Evolutionary conservation across 2,797 vertebrate species (phyloP).

Genomic region (Phrynocephalus forsythii): DNA sequence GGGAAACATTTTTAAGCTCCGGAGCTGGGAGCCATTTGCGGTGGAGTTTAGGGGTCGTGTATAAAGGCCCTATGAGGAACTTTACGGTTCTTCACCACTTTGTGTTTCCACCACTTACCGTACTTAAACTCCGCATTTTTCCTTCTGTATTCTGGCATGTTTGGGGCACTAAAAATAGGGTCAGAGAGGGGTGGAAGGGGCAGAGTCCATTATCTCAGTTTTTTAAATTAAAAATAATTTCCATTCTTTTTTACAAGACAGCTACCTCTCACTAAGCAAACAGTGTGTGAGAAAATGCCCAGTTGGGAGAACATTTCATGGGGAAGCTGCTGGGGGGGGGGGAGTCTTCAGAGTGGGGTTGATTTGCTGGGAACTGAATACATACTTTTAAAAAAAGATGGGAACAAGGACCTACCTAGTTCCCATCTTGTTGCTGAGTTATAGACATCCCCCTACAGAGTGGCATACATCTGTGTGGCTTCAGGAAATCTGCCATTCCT

Average conservation of each 20-base stretch:
- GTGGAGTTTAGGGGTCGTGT: too few species aligned
- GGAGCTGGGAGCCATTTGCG: too few species aligned
- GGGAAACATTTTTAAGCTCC: too few species aligned
- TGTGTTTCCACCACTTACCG: neutral
- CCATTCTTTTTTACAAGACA: slow-evolving; percentile 8
- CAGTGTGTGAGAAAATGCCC: neutral
- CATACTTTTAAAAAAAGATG: too few species aligned
- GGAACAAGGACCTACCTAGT: too few species aligned
- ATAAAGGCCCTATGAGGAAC: too few species aligned
- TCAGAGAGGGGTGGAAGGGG: neutral
- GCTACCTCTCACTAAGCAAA: neutral
- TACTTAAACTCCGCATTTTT: neutral
- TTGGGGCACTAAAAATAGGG: neutral
- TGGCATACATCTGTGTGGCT: too few species aligned
- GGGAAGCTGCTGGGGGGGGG: neutral
- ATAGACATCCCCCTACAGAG: too few species aligned
- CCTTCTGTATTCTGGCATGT: neutral
- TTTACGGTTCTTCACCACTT: neutral
- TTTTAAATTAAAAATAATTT: neutral
- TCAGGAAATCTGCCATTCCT: too few species aligned
- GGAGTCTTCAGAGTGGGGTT: neutral
- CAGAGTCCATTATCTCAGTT: neutral
- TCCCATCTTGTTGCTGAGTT: too few species aligned
- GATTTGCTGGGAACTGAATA: neutral
- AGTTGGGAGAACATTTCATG: slow-evolving; percentile 7